Conservation (phyloP, 2,113 vertebrate genomes). For the Collichthys lucidus region DNA sequence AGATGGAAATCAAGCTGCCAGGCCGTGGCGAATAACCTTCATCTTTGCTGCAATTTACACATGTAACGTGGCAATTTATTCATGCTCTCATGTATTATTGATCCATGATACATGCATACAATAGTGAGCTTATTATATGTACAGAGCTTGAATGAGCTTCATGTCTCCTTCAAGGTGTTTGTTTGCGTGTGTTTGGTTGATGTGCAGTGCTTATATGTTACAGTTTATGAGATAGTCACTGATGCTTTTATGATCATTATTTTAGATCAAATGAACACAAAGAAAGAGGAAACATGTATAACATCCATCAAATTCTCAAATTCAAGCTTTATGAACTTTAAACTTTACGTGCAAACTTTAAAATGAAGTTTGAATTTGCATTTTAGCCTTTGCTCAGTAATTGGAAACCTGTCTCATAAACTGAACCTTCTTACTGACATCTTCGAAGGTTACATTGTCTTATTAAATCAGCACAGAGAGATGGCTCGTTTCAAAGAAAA, state of each 20-base stretch:
- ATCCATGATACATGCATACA: conserved; percentile 3
- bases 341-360: background rate
- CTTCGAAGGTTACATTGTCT: conserved; percentile 10
- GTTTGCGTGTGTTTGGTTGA: conserved; percentile 16
- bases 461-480: conserved; percentile 1
- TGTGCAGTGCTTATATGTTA: background rate
- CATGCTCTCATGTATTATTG: conserved; percentile 31
- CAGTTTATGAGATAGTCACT: background rate
- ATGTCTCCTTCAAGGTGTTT: background rate
- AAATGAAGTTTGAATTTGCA: conserved; percentile 10
- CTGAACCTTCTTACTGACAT: conserved; percentile 1
- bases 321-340: conserved; percentile 7
- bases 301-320: background rate
- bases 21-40: background rate
- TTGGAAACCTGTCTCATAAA: conserved; percentile 2
- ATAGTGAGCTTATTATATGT: background rate
- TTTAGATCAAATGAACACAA: conserved; percentile 34
- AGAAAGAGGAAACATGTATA: background rate
- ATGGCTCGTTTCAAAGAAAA: background rate
- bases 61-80: conserved; percentile 24
- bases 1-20: conserved; percentile 17
- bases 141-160: background rate
- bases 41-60: conserved; percentile 32
- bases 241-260: background rate
- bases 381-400: conserved; percentile 1